Percentiles rank a stretch among this genome's conserved stretches.
Evolutionary conservation across 2,113 vertebrate species (phyloP).

Genomic region (Zeus faber): DNA sequence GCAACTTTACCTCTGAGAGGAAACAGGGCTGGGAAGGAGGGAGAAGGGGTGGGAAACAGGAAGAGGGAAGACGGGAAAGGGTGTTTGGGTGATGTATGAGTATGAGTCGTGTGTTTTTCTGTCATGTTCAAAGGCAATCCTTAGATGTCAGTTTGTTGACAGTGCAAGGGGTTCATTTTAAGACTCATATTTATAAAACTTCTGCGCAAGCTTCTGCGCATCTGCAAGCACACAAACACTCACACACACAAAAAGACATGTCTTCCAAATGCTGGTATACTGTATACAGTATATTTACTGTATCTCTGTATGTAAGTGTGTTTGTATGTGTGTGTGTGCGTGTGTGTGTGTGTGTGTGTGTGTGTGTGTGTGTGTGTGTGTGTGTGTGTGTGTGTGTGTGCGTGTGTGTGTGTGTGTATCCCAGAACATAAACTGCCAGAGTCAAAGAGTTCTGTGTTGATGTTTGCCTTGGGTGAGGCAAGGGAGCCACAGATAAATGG

Average conservation of each 20-base stretch:
- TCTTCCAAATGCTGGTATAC: not conserved
- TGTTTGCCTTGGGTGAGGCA: not conserved
- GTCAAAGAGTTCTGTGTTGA: too few relatives aligned
- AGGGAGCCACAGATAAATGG: constrained; percentile 22
- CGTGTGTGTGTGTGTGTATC: too few relatives aligned
- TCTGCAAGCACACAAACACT: not conserved
- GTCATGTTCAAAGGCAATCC: constrained; percentile 9
- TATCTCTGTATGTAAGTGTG: not conserved
- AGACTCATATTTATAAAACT: constrained; percentile 17
- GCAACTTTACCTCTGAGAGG: too few relatives aligned
- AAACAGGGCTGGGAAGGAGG: not conserved
- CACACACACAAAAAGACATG: not conserved
- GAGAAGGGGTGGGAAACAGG: not conserved
- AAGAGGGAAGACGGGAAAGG: not conserved
- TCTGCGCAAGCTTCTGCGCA: not conserved
- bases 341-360: too few relatives aligned
- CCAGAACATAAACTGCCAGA: too few relatives aligned
- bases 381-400: too few relatives aligned
- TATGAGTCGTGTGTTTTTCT: constrained; percentile 1
- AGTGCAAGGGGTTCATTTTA: not conserved
- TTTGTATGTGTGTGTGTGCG: not conserved
- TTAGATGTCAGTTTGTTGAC: not conserved
- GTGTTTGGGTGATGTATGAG: constrained; percentile 1
- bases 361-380: too few relatives aligned
- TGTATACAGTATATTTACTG: not conserved